These are phyloP conservation scores for Onychostoma macrolepis DNA, from an alignment of 2,113 vertebrate genomes.

Conservation along the genomic window DNA sequence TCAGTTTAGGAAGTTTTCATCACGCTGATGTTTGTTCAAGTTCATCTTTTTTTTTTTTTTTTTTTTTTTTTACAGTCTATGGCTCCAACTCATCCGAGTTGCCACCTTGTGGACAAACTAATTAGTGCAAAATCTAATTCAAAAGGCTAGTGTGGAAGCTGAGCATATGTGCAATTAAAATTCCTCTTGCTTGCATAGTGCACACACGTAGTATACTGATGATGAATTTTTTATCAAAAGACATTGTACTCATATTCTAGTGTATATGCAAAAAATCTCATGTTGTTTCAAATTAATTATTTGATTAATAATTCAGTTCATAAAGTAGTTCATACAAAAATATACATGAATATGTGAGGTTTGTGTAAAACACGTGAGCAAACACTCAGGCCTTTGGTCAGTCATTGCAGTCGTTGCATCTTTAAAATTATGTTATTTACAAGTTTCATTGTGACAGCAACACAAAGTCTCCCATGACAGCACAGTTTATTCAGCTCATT, in stretches of 20 bases:
- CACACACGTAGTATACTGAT: neutral
- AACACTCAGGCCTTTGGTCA: neutral
- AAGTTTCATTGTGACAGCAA: conserved; percentile 8
- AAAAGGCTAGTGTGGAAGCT: neutral
- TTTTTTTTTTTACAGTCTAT: too few relatives aligned
- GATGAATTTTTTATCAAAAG: too few relatives aligned
- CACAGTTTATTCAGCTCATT: conserved; percentile 24
- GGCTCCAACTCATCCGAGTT: too few relatives aligned
- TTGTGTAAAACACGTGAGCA: neutral
- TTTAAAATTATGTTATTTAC: neutral
- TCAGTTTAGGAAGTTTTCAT: too few relatives aligned
- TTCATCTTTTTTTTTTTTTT: too few relatives aligned
- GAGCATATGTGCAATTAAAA: neutral
- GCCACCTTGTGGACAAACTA: too few relatives aligned
- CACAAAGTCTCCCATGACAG: neutral
- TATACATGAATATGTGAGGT: neutral
- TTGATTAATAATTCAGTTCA: neutral
- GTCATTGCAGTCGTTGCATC: neutral
- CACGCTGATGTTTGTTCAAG: too few relatives aligned
- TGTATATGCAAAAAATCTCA: neutral
- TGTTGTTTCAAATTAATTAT: neutral
- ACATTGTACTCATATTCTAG: too few relatives aligned
- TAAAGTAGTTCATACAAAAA: neutral
- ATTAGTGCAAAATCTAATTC: neutral
- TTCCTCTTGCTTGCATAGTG: neutral